Evolutionary conservation across 2,888 invertebrate species (phyloP).

Genomic region (Biston stratarius): DNA sequence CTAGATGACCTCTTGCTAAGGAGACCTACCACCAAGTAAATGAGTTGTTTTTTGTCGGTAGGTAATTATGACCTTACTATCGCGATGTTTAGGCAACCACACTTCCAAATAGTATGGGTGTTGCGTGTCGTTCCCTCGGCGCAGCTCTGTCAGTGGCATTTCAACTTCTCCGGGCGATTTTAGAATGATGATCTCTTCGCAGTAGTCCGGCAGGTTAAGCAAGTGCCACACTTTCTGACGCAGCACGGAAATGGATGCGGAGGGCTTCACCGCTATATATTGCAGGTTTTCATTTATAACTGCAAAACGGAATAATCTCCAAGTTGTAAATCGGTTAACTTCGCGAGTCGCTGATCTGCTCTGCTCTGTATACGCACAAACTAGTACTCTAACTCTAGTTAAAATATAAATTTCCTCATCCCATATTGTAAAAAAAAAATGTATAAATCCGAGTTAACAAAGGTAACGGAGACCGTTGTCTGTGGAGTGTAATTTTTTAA

Average conservation of each 20-base stretch:
- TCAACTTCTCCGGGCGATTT: constrained; percentile 63
- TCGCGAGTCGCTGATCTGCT: no score
- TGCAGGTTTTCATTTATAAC: constrained; percentile 69
- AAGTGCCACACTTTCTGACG: constrained; percentile 79
- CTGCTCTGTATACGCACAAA: no score
- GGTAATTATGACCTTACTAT: constrained; percentile 11
- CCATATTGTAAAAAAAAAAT: no score
- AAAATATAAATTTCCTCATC: no score
- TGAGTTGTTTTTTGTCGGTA: no score
- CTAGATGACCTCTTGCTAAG: no score
- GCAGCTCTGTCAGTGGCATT: constrained; percentile 68
- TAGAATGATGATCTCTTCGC: constrained; percentile 75
- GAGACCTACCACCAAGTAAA: no score
- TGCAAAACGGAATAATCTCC: constrained; percentile 38
- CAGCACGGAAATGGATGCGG: constrained; percentile 68
- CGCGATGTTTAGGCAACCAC: constrained; percentile 61
- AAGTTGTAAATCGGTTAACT: neutral
- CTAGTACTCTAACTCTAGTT: no score
- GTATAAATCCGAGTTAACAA: no score
- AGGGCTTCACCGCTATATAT: constrained; percentile 72
- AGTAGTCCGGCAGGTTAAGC: constrained; percentile 76
- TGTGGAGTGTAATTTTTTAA: no score
- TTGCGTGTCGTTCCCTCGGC: constrained; percentile 76
- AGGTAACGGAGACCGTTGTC: no score
- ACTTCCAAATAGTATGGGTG: constrained; percentile 75